Percentiles rank a stretch among this genome's conserved stretches.
phyloP scores from a whole-genome alignment of 2,888 invertebrate species.

The Eristalis pertinax region DNA sequence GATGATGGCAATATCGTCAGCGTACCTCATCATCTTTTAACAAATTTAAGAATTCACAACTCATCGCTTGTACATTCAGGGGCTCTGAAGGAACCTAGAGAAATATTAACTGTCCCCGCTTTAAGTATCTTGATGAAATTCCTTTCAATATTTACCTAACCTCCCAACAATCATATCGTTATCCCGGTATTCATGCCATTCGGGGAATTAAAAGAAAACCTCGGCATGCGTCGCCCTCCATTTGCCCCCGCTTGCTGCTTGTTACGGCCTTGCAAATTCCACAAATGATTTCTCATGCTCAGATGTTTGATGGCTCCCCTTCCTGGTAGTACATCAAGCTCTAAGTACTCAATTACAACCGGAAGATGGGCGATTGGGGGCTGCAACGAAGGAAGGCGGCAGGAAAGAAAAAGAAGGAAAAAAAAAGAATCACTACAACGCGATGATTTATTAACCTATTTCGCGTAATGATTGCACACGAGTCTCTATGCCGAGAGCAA shows the following conservation, averaged over 20 bases:
- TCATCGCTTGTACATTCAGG: too few species aligned
- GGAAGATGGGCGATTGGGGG: neutral
- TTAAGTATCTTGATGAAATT: too few species aligned
- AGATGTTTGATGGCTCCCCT: neutral
- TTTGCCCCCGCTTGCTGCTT: neutral
- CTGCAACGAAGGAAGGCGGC: neutral
- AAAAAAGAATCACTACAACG: constrained; percentile 22
- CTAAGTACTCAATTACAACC: constrained; percentile 2
- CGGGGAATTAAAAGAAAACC: neutral
- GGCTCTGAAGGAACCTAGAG: too few species aligned
- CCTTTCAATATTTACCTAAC: too few species aligned
- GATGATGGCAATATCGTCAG: too few species aligned
- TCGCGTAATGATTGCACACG: constrained; percentile 26
- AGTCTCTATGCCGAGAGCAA: neutral
- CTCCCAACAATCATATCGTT: neutral
- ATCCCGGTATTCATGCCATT: neutral
- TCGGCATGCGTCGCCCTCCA: neutral
- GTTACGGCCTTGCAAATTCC: neutral
- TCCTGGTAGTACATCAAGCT: neutral
- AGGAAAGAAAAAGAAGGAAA: neutral
- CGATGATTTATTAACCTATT: constrained; percentile 44
- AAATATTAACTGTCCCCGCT: too few species aligned
- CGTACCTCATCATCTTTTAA: too few species aligned
- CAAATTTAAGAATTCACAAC: too few species aligned
- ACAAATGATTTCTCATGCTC: neutral